Conservation (phyloP, 2,113 vertebrate genomes). For the Epinephelus moara region DNA sequence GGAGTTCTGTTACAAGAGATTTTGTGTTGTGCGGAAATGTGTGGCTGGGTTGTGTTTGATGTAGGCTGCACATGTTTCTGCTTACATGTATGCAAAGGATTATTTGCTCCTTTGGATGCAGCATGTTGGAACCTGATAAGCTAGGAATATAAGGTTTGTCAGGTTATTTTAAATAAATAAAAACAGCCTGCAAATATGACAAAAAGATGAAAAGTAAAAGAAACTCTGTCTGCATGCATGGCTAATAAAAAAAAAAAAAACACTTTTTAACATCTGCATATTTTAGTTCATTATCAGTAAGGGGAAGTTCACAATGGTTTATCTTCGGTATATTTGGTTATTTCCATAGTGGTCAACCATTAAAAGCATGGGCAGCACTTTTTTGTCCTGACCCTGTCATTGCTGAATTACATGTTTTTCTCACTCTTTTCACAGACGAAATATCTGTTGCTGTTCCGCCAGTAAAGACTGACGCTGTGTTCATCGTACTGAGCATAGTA, state of each 20-base stretch:
- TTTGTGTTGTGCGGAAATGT: not conserved
- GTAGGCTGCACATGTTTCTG: not conserved
- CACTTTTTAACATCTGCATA: not conserved
- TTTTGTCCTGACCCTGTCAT: not conserved
- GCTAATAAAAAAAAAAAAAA: not conserved
- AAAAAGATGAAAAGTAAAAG: slow-evolving; percentile 1
- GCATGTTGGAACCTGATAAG: not conserved
- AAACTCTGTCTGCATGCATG: not conserved
- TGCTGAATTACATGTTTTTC: not conserved
- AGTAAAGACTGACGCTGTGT: not conserved
- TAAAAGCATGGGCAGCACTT: not conserved
- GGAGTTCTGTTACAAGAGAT: not conserved
- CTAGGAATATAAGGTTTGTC: not conserved
- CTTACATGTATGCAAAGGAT: not conserved
- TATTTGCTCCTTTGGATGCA: not conserved
- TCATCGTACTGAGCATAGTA: slow-evolving; percentile 5
- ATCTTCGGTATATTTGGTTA: slow-evolving; percentile 59
- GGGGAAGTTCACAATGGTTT: slow-evolving; percentile 33
- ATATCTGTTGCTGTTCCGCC: not conserved
- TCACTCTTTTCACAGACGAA: slow-evolving; percentile 62
- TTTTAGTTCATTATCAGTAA: slow-evolving; percentile 12
- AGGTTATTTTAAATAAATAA: not conserved
- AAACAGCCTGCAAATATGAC: not conserved
- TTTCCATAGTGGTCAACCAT: slow-evolving; percentile 56
- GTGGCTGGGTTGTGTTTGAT: not conserved